Evolutionary conservation across 2,113 vertebrate genomes (phyloP), one percentile per base, ranked within the genome.

Genomic region (Terrapene triunguis): DNA sequence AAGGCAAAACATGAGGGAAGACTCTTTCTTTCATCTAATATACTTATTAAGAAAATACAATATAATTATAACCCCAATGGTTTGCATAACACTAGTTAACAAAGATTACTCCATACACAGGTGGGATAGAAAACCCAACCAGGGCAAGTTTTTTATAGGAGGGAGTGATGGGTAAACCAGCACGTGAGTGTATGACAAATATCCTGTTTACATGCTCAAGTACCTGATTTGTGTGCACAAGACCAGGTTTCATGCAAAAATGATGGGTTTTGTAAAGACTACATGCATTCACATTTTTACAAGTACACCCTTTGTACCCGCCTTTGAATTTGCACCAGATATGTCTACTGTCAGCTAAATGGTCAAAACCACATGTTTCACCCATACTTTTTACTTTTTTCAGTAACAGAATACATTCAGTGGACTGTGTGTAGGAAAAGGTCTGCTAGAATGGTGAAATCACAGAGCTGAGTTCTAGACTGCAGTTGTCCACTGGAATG

Each of bases 41-140:
- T 87, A 6, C 32, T 85, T 94, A 93, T 85, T 48, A 92, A 87
- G 35, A 89, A 65, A n/a, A 55, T 89, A 32, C 25, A 92, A 83
- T 65, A 47, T 44, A 87, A 94, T 21, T 42, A 19, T 51, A 89
- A 12, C 14, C 4, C 4, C n/a, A 53, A 87, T 87, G 19, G 3
- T 2, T 76, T 48, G 1, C 32, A 80, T 72, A 83, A 47, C 1
- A 42, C 6, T 89, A 78, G 59, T 83, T 96, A 10, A 29, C 54
- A 32, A 59, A 44, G n/a, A 74, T 74, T 42, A 11, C 21, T 42
- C 19, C 69, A 44, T 44, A 44, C 22, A 24, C 38, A 32, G 4
- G 32, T 47, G 2, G 2, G 1, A 79, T 54, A 76, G 10, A 19
- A 62, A 38, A 12, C 92, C 35, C 4, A 82, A 2, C 16, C 88